These are phyloP conservation scores for Drosophila parabipectinata DNA, from an alignment of 1,140 invertebrate species.

Conservation along the genomic window DNA sequence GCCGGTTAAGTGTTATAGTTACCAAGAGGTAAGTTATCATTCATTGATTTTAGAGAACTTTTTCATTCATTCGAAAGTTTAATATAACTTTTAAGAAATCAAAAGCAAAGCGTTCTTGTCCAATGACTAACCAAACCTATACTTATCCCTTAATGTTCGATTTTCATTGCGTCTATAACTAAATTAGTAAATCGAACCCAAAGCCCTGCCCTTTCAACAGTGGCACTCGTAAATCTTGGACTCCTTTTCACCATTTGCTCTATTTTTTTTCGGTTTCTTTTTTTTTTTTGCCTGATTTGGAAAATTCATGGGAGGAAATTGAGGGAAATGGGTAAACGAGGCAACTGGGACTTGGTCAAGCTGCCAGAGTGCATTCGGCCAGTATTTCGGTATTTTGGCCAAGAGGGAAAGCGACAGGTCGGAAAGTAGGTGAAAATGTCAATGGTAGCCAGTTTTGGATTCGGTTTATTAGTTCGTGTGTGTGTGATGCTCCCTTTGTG, in stretches of 20 bases:
- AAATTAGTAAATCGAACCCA: not conserved
- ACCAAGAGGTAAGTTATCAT: too few relatives aligned
- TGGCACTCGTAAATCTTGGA: not conserved
- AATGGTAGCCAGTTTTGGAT: constrained; percentile 35
- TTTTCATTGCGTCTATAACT: too few relatives aligned
- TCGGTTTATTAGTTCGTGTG: constrained; percentile 1
- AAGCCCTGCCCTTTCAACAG: not conserved
- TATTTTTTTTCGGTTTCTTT: not conserved
- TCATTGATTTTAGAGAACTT: too few relatives aligned
- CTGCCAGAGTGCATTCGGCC: constrained; percentile 53
- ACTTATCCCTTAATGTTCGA: too few relatives aligned
- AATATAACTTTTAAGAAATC: too few relatives aligned
- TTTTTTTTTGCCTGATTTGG: constrained; percentile 38
- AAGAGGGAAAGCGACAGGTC: constrained; percentile 62
- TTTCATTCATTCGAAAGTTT: too few relatives aligned
- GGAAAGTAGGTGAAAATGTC: constrained; percentile 49
- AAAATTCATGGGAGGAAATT: constrained; percentile 54
- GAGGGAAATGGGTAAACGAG: constrained; percentile 59
- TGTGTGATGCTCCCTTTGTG: too few relatives aligned
- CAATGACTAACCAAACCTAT: too few relatives aligned
- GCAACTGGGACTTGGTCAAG: constrained; percentile 59
- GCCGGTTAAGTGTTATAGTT: too few relatives aligned
- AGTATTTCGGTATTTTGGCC: constrained; percentile 1
- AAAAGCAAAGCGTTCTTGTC: too few relatives aligned
- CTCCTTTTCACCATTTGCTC: not conserved